phyloP scores from a whole-genome alignment of 2,113 vertebrate species.

The Salvelinus sp. region DNA sequence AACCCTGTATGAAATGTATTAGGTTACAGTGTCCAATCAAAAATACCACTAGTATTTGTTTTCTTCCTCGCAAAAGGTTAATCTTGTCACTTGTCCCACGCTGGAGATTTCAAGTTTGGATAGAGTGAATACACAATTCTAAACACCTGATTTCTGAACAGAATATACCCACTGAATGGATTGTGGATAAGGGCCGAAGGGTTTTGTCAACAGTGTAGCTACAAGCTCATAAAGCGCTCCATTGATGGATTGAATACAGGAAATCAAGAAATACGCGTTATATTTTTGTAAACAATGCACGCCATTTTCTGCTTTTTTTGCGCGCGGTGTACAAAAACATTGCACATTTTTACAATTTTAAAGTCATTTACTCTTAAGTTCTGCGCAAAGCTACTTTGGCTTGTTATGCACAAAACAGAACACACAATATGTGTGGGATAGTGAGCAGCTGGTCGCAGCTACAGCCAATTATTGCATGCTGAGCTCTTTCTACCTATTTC shows the following conservation, averaged over 20 bases:
- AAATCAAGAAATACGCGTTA: slow-evolving; percentile 25
- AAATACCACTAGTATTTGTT: too few species aligned
- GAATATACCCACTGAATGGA: too few species aligned
- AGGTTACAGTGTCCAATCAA: too few species aligned
- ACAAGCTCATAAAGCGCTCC: slow-evolving; percentile 7
- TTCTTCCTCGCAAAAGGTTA: too few species aligned
- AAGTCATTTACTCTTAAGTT: neutral
- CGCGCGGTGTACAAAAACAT: neutral
- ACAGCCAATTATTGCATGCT: slow-evolving; percentile 24
- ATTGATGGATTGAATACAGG: slow-evolving; percentile 21
- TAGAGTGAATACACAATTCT: too few species aligned
- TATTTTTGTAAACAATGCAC: slow-evolving; percentile 16
- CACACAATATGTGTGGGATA: slow-evolving; percentile 38
- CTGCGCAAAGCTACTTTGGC: neutral
- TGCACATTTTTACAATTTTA: neutral
- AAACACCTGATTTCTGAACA: too few species aligned
- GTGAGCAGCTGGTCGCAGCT: slow-evolving; percentile 50
- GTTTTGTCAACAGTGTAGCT: neutral
- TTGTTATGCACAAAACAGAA: neutral
- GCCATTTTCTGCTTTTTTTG: slow-evolving; percentile 33
- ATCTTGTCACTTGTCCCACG: too few species aligned
- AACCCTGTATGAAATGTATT: too few species aligned
- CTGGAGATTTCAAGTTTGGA: too few species aligned
- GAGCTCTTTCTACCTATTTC: neutral
- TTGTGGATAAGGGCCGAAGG: too few species aligned